Evolutionary conservation across 2,888 invertebrate species (phyloP).

Genomic region (Deroplatys truncata): DNA sequence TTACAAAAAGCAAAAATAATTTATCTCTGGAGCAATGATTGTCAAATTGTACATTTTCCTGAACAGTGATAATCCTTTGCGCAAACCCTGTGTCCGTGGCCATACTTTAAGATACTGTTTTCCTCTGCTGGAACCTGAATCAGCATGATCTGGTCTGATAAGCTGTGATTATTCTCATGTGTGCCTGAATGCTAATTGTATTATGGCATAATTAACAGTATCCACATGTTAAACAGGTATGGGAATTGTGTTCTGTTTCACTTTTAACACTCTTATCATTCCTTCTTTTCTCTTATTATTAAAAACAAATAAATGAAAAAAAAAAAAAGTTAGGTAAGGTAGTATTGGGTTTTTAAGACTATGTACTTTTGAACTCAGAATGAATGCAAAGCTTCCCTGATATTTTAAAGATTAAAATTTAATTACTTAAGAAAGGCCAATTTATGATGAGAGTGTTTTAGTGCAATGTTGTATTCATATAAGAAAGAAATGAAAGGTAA

Average conservation of each 20-base stretch:
- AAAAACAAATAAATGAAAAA: not conserved
- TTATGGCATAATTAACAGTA: not conserved
- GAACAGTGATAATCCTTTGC: too few relatives aligned
- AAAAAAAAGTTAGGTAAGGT: not conserved
- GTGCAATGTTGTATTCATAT: not conserved
- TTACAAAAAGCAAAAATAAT: too few relatives aligned
- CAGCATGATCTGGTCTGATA: slow-evolving; percentile 12
- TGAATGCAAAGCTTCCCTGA: not conserved
- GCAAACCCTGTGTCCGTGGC: not conserved
- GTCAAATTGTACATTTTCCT: too few relatives aligned
- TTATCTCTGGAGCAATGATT: too few relatives aligned
- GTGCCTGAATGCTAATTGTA: slow-evolving; percentile 17
- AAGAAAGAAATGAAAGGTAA: not conserved
- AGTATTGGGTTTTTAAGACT: not conserved
- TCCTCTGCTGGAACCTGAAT: slow-evolving; percentile 20
- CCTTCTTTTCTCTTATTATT: not conserved
- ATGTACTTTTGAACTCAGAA: not conserved
- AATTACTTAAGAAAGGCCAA: not conserved
- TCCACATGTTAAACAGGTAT: slow-evolving; percentile 3
- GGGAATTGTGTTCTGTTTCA: not conserved
- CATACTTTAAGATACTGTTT: not conserved
- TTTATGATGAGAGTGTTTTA: not conserved
- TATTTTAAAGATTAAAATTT: not conserved
- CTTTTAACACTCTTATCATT: not conserved
- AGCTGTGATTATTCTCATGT: slow-evolving; percentile 23